Evolutionary conservation across 2,797 vertebrate genomes (phyloP).

Genomic region (Dromococcyx pavoninus): DNA sequence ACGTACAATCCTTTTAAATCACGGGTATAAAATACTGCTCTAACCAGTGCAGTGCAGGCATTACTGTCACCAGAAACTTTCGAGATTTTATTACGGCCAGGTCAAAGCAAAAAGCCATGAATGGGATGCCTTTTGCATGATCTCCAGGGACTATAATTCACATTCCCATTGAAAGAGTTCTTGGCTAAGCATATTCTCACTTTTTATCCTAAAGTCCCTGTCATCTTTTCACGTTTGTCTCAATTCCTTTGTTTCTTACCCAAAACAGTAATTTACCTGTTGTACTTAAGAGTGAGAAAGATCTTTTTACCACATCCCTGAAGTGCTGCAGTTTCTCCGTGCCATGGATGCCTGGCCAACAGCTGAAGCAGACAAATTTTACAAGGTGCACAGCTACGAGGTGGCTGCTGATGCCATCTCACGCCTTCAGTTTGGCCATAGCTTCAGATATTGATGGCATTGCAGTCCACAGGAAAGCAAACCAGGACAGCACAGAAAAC

Average conservation of each 20-base stretch:
- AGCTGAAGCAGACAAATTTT: neutral
- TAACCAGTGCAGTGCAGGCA: neutral
- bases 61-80: constrained; percentile 19
- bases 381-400: neutral
- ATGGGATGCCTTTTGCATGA: constrained; percentile 25
- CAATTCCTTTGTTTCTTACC: constrained; percentile 16
- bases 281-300: neutral
- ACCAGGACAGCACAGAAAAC: neutral
- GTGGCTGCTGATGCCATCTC: neutral
- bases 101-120: constrained; percentile 46
- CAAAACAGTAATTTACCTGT: neutral
- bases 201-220: neutral
- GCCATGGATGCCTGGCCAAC: neutral
- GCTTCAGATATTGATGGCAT: neutral
- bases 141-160: constrained; percentile 40
- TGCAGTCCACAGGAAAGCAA: neutral
- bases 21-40: neutral
- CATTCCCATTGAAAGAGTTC: neutral
- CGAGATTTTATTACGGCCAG: constrained; percentile 22
- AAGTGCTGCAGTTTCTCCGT: neutral
- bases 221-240: neutral
- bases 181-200: neutral
- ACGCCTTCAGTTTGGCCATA: neutral
- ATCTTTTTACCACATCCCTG: neutral
- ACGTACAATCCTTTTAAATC: constrained; percentile 45